phyloP scores from a whole-genome alignment of 2,113 vertebrate genomes.

The Amphiprion percula region DNA sequence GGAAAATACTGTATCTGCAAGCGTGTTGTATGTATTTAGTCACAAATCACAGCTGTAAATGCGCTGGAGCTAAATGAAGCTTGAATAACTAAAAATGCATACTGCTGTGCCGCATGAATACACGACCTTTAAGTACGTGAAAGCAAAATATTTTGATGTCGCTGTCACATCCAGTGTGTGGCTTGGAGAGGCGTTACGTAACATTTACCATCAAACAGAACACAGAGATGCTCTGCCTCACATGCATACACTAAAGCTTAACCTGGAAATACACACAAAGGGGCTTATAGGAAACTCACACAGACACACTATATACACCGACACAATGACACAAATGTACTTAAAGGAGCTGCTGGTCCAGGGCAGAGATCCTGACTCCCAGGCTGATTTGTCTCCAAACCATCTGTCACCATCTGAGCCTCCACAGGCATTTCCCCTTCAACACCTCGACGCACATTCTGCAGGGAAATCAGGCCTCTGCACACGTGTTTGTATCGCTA shows the following conservation, averaged over 20 bases:
- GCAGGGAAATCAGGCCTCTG: conserved; percentile 4
- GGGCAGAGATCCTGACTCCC: conserved; percentile 78
- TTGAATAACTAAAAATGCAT: conserved; percentile 21
- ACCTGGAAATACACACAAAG: background rate
- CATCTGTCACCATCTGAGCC: conserved; percentile 85
- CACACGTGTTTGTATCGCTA: conserved; percentile 28
- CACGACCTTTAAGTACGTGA: conserved; percentile 10
- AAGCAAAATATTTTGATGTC: conserved; percentile 15
- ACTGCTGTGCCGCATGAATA: background rate
- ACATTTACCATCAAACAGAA: conserved; percentile 6
- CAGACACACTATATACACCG: conserved; percentile 3
- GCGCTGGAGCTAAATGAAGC: background rate
- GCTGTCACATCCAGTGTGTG: background rate
- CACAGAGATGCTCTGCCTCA: background rate
- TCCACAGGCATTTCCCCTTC: conserved; percentile 77
- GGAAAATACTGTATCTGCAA: background rate
- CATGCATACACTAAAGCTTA: background rate
- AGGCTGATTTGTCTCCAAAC: conserved; percentile 77
- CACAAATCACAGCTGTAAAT: conserved; percentile 19
- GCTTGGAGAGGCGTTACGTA: conserved; percentile 1
- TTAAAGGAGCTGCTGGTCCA: conserved; percentile 40
- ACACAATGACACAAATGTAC: conserved; percentile 13
- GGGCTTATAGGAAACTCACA: background rate
- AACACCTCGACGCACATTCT: conserved; percentile 44
- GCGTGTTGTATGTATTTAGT: background rate